A percentile compares a stretch with the other conserved stretches of the same genome.
These are phyloP conservation scores for Callionymus lyra DNA, from an alignment of 2,113 vertebrate species.

Conservation along the genomic window DNA sequence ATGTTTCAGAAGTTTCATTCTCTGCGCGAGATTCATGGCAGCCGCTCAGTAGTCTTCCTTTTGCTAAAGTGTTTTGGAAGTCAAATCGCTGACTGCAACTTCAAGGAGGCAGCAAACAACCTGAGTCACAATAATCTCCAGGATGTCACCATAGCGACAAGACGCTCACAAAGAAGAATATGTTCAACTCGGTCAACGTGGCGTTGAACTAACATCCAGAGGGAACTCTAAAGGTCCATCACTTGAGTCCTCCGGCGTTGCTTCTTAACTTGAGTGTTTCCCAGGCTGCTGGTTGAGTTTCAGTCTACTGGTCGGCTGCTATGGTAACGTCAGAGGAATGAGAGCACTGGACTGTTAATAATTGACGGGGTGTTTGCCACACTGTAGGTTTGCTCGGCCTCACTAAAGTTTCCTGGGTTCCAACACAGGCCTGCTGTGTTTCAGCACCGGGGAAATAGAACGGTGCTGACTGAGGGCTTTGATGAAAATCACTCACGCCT, in stretches of 20 bases:
- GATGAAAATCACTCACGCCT: background rate
- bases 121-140: constrained; percentile 4
- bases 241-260: constrained; percentile 20
- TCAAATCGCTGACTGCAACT: too few relatives aligned
- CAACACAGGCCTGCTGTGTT: constrained; percentile 17
- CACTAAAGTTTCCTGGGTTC: constrained; percentile 39
- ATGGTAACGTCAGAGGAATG: constrained; percentile 55
- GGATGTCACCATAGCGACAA: background rate
- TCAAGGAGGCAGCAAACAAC: background rate
- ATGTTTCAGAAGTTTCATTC: constrained; percentile 52
- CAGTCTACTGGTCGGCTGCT: constrained; percentile 33
- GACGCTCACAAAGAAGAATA: background rate
- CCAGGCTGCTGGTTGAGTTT: constrained; percentile 44
- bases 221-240: background rate
- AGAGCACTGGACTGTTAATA: constrained; percentile 60
- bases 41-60: background rate
- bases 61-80: too few relatives aligned
- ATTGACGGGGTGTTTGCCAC: constrained; percentile 56
- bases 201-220: background rate
- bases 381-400: constrained; percentile 22
- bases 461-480: background rate
- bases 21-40: constrained; percentile 49
- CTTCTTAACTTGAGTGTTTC: constrained; percentile 25
- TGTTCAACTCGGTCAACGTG: background rate
- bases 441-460: constrained; percentile 15